phyloP scores from a whole-genome alignment of 1,140 invertebrate genomes.

The Oreohelix idahoensis region DNA sequence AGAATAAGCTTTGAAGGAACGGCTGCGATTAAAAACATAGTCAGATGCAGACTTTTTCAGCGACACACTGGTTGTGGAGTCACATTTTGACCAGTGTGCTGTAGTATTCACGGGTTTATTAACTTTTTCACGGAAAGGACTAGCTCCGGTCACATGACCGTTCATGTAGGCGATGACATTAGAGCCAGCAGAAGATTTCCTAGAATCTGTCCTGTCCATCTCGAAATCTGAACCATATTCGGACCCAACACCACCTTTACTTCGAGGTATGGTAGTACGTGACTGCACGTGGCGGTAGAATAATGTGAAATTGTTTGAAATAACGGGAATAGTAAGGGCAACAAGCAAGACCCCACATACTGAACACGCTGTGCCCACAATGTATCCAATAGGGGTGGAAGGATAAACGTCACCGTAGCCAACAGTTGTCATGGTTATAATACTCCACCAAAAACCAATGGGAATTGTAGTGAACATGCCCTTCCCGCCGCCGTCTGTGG shows the following conservation, averaged over 20 bases:
- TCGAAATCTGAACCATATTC: constrained; percentile 36
- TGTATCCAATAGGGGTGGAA: constrained; percentile 75
- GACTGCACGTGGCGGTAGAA: constrained; percentile 68
- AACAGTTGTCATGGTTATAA: constrained; percentile 77
- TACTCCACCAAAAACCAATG: constrained; percentile 76
- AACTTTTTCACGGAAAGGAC: constrained; percentile 34
- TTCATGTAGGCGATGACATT: constrained; percentile 59
- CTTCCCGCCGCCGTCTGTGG: constrained; percentile 52
- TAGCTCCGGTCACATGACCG: constrained; percentile 47
- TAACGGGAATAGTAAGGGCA: constrained; percentile 69
- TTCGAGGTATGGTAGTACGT: constrained; percentile 44
- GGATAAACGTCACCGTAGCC: constrained; percentile 74
- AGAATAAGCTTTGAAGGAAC: constrained; percentile 57
- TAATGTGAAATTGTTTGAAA: constrained; percentile 69
- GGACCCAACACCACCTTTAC: constrained; percentile 32
- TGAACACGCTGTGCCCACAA: constrained; percentile 66
- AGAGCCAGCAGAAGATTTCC: constrained; percentile 59
- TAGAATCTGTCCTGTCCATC: constrained; percentile 43
- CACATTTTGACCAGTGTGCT: constrained; percentile 52
- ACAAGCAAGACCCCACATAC: constrained; percentile 65
- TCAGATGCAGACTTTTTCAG: constrained; percentile 48
- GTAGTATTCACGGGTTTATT: constrained; percentile 11
- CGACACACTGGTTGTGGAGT: constrained; percentile 55
- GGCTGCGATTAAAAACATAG: constrained; percentile 43
- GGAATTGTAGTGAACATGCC: constrained; percentile 69